Percentiles rank a stretch among this genome's conserved stretches.
phyloP scores from a whole-genome alignment of 2,888 invertebrate species.

The Aporophyla lueneburgensis region DNA sequence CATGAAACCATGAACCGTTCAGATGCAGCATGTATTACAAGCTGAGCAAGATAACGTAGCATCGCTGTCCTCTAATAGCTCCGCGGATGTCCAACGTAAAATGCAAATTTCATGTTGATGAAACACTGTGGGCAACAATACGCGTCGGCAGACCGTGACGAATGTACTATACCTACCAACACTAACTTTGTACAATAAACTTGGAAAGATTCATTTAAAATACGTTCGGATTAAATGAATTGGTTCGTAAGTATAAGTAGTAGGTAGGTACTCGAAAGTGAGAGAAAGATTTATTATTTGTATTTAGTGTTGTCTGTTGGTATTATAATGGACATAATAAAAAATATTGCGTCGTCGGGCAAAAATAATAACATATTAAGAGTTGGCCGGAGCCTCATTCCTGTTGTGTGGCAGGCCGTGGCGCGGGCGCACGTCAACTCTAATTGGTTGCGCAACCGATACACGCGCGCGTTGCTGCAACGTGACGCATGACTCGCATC shows the following conservation, averaged over 20 bases:
- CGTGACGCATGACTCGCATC: conserved; percentile 74
- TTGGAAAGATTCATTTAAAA: conserved; percentile 81
- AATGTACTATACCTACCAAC: conserved; percentile 75
- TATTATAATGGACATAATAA: conserved; percentile 42
- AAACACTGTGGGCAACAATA: conserved; percentile 84
- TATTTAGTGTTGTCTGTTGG: conserved; percentile 54
- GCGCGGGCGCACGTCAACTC: conserved; percentile 68
- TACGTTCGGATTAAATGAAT: conserved; percentile 58
- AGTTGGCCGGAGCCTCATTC: conserved; percentile 79
- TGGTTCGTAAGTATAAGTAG: conserved; percentile 7
- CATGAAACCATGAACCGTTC: conserved; percentile 70
- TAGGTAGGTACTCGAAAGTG: conserved; percentile 25
- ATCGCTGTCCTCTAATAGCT: conserved; percentile 76
- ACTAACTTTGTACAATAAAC: conserved; percentile 73
- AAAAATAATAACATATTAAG: conserved; percentile 73
- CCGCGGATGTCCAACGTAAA: conserved; percentile 82
- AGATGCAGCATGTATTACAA: conserved; percentile 62
- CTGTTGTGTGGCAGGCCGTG: conserved; percentile 81
- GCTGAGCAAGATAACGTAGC: conserved; percentile 61
- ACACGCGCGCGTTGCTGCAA: conserved; percentile 76
- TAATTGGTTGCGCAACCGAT: conserved; percentile 85
- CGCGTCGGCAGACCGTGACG: conserved; percentile 83
- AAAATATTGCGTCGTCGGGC: conserved; percentile 55
- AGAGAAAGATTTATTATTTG: conserved; percentile 59
- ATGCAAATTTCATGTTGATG: conserved; percentile 86